These are phyloP conservation scores for Sapayoa aenigma DNA, from an alignment of 2,113 vertebrate species.

Conservation along the genomic window DNA sequence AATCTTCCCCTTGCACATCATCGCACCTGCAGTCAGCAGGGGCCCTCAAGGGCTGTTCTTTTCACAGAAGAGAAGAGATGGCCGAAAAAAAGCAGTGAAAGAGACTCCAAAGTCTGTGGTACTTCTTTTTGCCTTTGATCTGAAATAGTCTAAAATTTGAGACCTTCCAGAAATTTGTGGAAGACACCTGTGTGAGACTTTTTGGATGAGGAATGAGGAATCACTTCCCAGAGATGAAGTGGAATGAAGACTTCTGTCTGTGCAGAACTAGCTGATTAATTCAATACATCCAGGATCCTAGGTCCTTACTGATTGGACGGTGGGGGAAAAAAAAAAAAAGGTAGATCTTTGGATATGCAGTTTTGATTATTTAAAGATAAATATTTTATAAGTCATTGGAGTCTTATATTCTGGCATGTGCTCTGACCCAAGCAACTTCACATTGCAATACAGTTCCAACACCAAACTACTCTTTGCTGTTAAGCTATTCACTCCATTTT, in stretches of 20 bases:
- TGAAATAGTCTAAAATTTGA: not conserved
- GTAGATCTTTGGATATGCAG: not conserved
- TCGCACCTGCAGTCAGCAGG: constrained; percentile 8
- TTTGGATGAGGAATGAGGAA: not conserved
- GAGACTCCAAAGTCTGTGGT: not conserved
- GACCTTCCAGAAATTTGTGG: not conserved
- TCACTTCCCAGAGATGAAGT: not conserved
- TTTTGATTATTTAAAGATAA: not conserved
- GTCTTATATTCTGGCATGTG: not conserved
- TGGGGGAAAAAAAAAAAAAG: not conserved
- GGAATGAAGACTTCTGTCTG: not conserved
- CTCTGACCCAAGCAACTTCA: not conserved
- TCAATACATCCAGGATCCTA: not conserved
- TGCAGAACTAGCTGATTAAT: not conserved
- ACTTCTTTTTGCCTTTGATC: not conserved
- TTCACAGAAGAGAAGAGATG: not conserved
- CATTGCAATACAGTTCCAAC: not conserved
- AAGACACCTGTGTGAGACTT: not conserved
- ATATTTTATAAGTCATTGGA: not conserved
- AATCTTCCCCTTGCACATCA: not conserved
- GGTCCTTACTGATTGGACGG: not conserved
- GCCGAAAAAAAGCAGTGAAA: not conserved
- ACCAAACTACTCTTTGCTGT: not conserved
- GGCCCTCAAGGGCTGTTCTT: not conserved
- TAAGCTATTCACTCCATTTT: not conserved